These are phyloP conservation scores for Drosophila teissieri DNA, from an alignment of 1,140 invertebrate species.

Conservation along the genomic window DNA sequence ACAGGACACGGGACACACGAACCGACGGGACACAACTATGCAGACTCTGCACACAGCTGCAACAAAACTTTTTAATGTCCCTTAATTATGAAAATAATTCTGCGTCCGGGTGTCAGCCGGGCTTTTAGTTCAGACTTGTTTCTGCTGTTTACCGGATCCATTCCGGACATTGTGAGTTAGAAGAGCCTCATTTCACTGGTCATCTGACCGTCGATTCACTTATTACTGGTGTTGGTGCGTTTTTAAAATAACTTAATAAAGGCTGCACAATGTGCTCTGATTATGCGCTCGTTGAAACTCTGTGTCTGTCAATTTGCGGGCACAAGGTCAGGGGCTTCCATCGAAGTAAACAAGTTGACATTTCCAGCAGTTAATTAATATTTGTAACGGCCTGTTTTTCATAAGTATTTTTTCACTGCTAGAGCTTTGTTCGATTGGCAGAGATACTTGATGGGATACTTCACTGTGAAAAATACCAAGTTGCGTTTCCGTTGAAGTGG, in stretches of 20 bases:
- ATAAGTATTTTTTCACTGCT: slow-evolving; percentile 29
- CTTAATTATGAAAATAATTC: slow-evolving; percentile 73
- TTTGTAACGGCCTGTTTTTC: slow-evolving; percentile 39
- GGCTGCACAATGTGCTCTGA: slow-evolving; percentile 71
- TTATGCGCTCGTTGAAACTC: slow-evolving; percentile 36
- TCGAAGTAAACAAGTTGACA: slow-evolving; percentile 55
- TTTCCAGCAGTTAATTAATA: slow-evolving; percentile 75
- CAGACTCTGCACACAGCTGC: slow-evolving; percentile 16
- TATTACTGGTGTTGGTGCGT: slow-evolving; percentile 22
- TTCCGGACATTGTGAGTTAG: slow-evolving; percentile 6
- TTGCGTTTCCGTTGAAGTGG: slow-evolving; percentile 20
- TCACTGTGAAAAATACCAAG: slow-evolving; percentile 8
- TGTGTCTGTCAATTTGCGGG: slow-evolving; percentile 4
- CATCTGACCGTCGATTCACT: slow-evolving; percentile 17
- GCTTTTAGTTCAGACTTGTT: slow-evolving; percentile 28
- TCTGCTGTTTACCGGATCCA: slow-evolving; percentile 10
- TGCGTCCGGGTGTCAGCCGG: slow-evolving; percentile 27
- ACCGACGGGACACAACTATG: slow-evolving; percentile 12
- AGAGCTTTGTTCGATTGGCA: slow-evolving; percentile 14
- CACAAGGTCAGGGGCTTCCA: not conserved
- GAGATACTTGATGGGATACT: slow-evolving; percentile 22
- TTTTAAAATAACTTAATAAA: slow-evolving; percentile 69
- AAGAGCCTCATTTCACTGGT: slow-evolving; percentile 9
- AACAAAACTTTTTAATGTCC: slow-evolving; percentile 64
- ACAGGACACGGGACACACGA: slow-evolving; percentile 17